A percentile compares a stretch with the other conserved stretches of the same genome.
These are phyloP conservation scores for Pentalonia nigronervosa DNA, from an alignment of 1,140 invertebrate species.

Conservation along the genomic window DNA sequence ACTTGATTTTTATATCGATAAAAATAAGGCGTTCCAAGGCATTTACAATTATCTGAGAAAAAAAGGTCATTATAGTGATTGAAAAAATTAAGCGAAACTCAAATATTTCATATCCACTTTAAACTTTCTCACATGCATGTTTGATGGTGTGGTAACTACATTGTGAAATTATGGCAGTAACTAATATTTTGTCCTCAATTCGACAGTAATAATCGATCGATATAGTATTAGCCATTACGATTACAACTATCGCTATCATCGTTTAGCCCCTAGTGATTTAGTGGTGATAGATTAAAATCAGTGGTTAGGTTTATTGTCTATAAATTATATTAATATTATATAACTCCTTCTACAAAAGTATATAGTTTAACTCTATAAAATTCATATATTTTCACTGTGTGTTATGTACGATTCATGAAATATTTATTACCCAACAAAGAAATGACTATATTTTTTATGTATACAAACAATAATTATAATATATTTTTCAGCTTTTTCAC, in stretches of 20 bases:
- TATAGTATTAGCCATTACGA: no score
- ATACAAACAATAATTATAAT: background rate
- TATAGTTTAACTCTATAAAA: background rate
- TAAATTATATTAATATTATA: background rate
- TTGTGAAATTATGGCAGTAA: no score
- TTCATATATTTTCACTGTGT: background rate
- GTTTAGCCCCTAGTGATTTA: background rate
- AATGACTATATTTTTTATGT: background rate
- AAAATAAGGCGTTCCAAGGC: no score
- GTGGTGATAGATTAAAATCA: background rate
- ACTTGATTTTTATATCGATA: no score
- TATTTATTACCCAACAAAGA: background rate
- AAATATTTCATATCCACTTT: background rate
- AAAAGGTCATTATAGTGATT: background rate
- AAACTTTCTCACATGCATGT: background rate
- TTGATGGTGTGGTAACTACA: background rate
- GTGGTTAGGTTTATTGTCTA: background rate
- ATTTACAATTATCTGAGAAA: background rate
- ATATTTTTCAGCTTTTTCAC: background rate
- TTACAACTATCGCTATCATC: background rate
- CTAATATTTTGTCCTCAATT: no score
- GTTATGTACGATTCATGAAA: background rate
- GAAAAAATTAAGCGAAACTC: background rate
- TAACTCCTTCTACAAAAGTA: no score
- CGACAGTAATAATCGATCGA: no score